Conservation (phyloP, 2,888 invertebrate genomes). For the Tetragonisca angustula region DNA sequence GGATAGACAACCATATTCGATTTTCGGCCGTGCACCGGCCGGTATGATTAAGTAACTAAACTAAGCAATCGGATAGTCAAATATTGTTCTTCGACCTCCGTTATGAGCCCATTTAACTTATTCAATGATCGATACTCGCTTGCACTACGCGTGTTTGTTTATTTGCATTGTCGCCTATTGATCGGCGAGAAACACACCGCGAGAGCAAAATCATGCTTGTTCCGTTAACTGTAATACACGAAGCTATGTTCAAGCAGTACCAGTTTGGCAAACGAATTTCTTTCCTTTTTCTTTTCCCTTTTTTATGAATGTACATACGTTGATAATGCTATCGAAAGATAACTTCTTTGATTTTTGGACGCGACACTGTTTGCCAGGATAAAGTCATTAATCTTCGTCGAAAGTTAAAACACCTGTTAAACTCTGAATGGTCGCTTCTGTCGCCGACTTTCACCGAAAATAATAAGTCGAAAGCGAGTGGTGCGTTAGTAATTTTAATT, state of each 20-base stretch:
- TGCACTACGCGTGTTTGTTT: conserved; percentile 24
- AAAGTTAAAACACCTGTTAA: neutral
- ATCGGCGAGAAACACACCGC: neutral
- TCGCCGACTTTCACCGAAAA: neutral
- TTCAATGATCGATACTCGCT: conserved; percentile 31
- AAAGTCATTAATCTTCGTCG: neutral
- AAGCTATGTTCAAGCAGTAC: neutral
- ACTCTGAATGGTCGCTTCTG: neutral
- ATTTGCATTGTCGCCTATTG: conserved; percentile 22
- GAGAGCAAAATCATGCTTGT: neutral
- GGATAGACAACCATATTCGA: conserved; percentile 77
- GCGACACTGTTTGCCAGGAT: neutral
- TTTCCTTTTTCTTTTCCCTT: too few relatives aligned
- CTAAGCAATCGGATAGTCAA: conserved; percentile 51
- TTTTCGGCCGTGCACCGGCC: conserved; percentile 71
- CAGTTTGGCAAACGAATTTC: neutral
- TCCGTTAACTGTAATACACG: too few relatives aligned
- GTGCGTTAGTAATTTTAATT: too few relatives aligned
- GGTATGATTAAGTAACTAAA: conserved; percentile 61
- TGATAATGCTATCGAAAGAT: too few relatives aligned
- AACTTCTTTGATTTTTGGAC: too few relatives aligned
- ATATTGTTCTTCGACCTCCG: conserved; percentile 43
- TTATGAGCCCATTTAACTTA: conserved; percentile 47
- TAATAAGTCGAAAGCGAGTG: neutral
- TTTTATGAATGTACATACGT: too few relatives aligned